These are phyloP conservation scores for Adineta ricciae DNA, from an alignment of 2,888 invertebrate species.

Conservation along the genomic window DNA sequence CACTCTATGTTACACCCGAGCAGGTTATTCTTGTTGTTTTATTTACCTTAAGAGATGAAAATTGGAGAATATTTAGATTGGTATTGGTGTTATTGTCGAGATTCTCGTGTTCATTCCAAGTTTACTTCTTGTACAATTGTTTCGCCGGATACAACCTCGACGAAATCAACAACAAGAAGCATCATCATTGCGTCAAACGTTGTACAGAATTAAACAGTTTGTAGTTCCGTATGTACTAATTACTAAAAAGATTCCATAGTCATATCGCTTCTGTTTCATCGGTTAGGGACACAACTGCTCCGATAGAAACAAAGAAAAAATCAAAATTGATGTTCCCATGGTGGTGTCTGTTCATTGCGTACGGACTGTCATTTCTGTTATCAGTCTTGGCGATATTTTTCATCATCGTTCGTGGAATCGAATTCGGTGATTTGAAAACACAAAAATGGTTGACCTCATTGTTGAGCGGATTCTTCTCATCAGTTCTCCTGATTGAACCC, in stretches of 20 bases:
- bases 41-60: no score
- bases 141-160: background rate
- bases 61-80: background rate
- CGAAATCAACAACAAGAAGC: background rate
- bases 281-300: no score
- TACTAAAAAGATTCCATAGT: no score
- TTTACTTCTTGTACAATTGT: background rate
- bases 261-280: no score
- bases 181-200: background rate
- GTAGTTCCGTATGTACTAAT: no score
- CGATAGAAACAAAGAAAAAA: no score
- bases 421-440: constrained; percentile 51
- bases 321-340: constrained; percentile 38
- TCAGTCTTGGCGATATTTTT: constrained; percentile 48
- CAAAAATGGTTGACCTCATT: constrained; percentile 53
- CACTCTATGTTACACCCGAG: background rate
- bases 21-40: background rate
- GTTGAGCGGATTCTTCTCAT: constrained; percentile 49
- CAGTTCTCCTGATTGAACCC: constrained; percentile 52
- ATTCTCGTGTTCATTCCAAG: background rate
- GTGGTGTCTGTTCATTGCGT: constrained; percentile 48
- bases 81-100: background rate
- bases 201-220: no score
- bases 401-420: constrained; percentile 51
- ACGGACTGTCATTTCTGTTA: constrained; percentile 48